Conservation (phyloP, 2,113 vertebrate genomes). For the Hippotragus niger region DNA sequence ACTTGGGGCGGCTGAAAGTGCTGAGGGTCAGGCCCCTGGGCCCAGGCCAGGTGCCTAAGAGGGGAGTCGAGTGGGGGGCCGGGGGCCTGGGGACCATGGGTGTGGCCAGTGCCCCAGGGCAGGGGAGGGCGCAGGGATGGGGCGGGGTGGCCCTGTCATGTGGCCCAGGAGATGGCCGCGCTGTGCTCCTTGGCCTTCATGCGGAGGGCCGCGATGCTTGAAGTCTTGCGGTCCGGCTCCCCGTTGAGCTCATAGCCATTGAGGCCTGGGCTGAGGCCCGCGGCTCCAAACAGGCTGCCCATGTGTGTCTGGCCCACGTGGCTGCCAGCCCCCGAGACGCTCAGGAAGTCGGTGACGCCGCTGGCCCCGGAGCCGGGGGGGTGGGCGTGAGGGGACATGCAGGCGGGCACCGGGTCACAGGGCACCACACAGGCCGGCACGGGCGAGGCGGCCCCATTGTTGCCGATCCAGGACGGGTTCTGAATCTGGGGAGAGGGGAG, state of each 20-base stretch:
- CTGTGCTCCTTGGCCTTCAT: slow-evolving; percentile 99
- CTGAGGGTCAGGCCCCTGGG: slow-evolving; percentile 80
- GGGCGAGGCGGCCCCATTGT: slow-evolving; percentile 90
- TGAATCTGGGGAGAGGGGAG: slow-evolving; percentile 88
- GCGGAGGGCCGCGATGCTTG: slow-evolving; percentile 96
- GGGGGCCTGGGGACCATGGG: slow-evolving; percentile 56
- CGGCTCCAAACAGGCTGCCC: slow-evolving; percentile 91
- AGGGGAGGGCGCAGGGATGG: slow-evolving; percentile 55
- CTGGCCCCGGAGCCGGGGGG: slow-evolving; percentile 89
- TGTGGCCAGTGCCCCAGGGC: slow-evolving; percentile 16
- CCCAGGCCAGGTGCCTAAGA: slow-evolving; percentile 51
- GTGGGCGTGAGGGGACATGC: slow-evolving; percentile 94
- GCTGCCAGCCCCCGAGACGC: slow-evolving; percentile 85
- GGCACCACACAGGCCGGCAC: slow-evolving; percentile 96
- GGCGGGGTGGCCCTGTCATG: slow-evolving; percentile 85
- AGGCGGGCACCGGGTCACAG: slow-evolving; percentile 94
- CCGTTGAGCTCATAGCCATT: slow-evolving; percentile 95
- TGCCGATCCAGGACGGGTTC: slow-evolving; percentile 96
- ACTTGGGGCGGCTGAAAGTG: slow-evolving; percentile 82
- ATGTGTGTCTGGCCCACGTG: slow-evolving; percentile 97
- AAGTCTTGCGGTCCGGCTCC: slow-evolving; percentile 98
- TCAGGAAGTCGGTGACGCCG: slow-evolving; percentile 93
- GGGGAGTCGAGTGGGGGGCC: slow-evolving; percentile 42
- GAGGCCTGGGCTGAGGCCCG: slow-evolving; percentile 87
- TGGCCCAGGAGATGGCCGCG: slow-evolving; percentile 98